phyloP scores from a whole-genome alignment of 1,140 invertebrate genomes.

The Neodiprion lecontei region DNA sequence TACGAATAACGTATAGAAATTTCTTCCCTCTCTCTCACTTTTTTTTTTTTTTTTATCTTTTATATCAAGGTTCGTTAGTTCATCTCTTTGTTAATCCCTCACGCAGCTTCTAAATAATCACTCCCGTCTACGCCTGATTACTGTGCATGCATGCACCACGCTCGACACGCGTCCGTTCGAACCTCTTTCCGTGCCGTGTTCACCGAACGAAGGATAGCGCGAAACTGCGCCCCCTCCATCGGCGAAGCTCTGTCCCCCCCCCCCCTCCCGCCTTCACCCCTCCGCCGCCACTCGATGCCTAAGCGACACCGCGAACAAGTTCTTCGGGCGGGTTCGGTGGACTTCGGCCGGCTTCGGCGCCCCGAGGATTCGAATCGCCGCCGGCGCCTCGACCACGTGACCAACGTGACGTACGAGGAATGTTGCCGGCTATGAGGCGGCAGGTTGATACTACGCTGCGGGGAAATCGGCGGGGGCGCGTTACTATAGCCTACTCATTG shows the following conservation, averaged over 20 bases:
- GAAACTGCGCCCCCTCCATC: conserved; percentile 53
- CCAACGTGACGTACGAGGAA: not conserved
- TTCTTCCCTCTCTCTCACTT: no score
- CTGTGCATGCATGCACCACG: not conserved
- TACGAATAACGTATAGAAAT: no score
- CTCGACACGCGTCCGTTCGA: conserved; percentile 10
- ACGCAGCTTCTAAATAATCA: no score
- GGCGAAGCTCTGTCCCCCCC: conserved; percentile 41
- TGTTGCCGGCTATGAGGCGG: no score
- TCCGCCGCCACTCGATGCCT: not conserved
- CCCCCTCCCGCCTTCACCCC: conserved; percentile 18
- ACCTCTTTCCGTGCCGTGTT: conserved; percentile 30
- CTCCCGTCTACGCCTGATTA: no score
- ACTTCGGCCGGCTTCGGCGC: not conserved
- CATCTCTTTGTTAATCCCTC: no score
- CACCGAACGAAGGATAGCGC: conserved; percentile 49
- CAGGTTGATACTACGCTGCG: no score
- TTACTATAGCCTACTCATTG: no score
- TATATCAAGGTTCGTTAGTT: no score
- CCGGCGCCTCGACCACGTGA: not conserved
- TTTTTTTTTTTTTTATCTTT: no score
- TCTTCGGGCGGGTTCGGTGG: not conserved
- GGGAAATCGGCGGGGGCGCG: no score
- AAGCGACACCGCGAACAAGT: not conserved
- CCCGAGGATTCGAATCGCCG: not conserved